Conservation (phyloP, 2,888 invertebrate genomes). For the Campoplex nolae region DNA sequence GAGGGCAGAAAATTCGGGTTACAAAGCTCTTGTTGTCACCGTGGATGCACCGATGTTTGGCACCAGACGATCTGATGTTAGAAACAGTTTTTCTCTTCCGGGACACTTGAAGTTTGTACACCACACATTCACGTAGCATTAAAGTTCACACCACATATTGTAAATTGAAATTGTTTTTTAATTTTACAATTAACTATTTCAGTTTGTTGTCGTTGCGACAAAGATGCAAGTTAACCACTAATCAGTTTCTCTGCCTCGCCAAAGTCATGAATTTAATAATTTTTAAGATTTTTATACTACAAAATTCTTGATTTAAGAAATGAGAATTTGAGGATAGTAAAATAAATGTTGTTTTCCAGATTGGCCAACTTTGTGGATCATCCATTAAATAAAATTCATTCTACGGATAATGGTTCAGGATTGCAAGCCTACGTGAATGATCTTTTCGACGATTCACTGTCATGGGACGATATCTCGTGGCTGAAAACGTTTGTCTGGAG, state of each 20-base stretch:
- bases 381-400: constrained; percentile 84
- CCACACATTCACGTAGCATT: not conserved
- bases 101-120: constrained; percentile 89
- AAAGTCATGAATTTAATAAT: not conserved
- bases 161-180: not conserved
- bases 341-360: constrained; percentile 84
- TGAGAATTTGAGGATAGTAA: not conserved
- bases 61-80: constrained; percentile 91
- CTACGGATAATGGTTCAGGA: constrained; percentile 88
- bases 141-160: not conserved
- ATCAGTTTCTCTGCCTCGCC: not conserved
- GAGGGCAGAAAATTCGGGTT: constrained; percentile 93
- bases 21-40: constrained; percentile 93
- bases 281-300: not conserved
- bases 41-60: constrained; percentile 96
- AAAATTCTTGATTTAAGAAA: not conserved
- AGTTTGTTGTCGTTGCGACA: not conserved
- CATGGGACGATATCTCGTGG: constrained; percentile 96
- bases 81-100: constrained; percentile 94
- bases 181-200: not conserved
- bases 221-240: not conserved
- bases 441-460: constrained; percentile 92
- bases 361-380: constrained; percentile 92
- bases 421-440: constrained; percentile 91
- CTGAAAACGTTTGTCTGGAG: constrained; percentile 87